phyloP scores from a whole-genome alignment of 1,140 invertebrate species.

The Drosophila albomicans region DNA sequence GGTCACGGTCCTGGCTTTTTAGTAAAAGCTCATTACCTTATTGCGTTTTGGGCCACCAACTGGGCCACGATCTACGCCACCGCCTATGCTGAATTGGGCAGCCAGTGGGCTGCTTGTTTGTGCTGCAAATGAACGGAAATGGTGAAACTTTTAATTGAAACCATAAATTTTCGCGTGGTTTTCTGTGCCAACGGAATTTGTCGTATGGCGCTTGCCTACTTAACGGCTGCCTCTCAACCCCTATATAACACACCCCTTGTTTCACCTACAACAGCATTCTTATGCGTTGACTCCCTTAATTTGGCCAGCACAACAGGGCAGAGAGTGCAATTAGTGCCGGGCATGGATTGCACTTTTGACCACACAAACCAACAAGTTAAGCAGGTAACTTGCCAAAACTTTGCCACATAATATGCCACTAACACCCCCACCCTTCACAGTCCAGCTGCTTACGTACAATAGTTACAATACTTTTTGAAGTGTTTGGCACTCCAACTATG shows the following conservation, averaged over 20 bases:
- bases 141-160: constrained; percentile 83
- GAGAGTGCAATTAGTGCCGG: constrained; percentile 67
- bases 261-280: neutral
- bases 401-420: neutral
- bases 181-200: constrained; percentile 69
- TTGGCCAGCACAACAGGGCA: constrained; percentile 16
- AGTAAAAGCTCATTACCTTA: constrained; percentile 65
- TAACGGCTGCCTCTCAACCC: constrained; percentile 12
- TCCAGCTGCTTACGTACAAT: constrained; percentile 10
- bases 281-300: neutral
- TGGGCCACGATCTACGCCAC: constrained; percentile 6
- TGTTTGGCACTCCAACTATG: constrained; percentile 13
- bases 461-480: constrained; percentile 27
- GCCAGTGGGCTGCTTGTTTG: constrained; percentile 67
- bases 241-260: neutral
- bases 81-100: constrained; percentile 17
- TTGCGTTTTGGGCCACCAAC: constrained; percentile 49
- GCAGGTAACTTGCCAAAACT: constrained; percentile 49
- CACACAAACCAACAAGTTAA: constrained; percentile 39
- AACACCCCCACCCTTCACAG: neutral
- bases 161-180: constrained; percentile 78
- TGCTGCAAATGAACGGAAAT: constrained; percentile 78
- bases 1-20: neutral
- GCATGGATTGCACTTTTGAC: constrained; percentile 64
- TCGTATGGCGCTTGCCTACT: constrained; percentile 55